Base-by-base conservation (phyloP, 2,797 vertebrate species). In the Artibeus jamaicensis region DNA sequence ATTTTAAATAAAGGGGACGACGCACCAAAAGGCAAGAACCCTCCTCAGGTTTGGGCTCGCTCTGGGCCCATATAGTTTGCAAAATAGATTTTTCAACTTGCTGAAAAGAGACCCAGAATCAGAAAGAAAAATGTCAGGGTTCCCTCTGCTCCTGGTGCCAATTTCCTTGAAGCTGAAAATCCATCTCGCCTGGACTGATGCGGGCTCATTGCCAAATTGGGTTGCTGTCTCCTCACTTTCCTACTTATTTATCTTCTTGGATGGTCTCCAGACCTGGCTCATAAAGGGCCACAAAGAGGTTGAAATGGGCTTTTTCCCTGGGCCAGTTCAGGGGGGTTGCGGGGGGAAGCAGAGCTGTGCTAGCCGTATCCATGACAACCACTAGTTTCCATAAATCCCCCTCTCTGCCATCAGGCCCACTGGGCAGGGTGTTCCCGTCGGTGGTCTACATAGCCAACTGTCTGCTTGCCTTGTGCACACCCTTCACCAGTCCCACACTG, bases 171-270 rank as follows among this genome's bases (percentile, higher is more conserved):
- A 71, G 94, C 46, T 96, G 94, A 95, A 96, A 89, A 96, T 97
- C 83, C 71, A 92, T 95, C 95, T 97, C 96, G 89, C 95, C 93
- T 34, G 95, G 87, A 50, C 87, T 37, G 67, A 59, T 92, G 88
- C 37, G 46, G 93, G 97, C 96, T 96, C 95, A 96, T 97, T 97
- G 95, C 97, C 97, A 97, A 95, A 94, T 85, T 90, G 94, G 94
- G 93, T 65, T 82, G 92, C 95, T 90, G 89, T 96, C 94, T 92
- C 82, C 71, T 76, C 39, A 26, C 89, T 82, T 87, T 92, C 91
- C 88, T 91, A 73, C 90, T 93, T 95, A 96, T 86, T 96, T 91
- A 95, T 89, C 65, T 97, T 95, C 93, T 97, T 97, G 97, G 97
- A 96, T 46, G 84, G 91, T 86, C 94, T 93, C 85, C 94, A 97